phyloP scores from a whole-genome alignment of 2,888 invertebrate genomes.

The Bellardia pandia region DNA sequence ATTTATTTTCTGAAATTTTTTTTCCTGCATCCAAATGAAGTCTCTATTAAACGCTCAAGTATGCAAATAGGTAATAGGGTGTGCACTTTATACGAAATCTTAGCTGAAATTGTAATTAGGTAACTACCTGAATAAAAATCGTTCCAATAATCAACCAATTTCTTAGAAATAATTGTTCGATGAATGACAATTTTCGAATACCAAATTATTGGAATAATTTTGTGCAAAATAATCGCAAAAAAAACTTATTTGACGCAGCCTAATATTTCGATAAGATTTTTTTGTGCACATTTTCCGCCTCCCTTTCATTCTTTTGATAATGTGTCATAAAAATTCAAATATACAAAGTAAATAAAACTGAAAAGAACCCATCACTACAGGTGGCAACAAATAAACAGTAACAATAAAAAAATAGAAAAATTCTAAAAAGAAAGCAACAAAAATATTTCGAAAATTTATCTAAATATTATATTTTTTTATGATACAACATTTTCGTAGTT shows the following conservation, averaged over 20 bases:
- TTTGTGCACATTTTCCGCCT: neutral
- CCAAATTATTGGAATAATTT: too few relatives aligned
- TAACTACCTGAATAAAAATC: too few relatives aligned
- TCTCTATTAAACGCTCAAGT: neutral
- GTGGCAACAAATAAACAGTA: conserved; percentile 52
- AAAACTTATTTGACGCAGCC: too few relatives aligned
- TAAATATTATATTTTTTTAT: conserved; percentile 28
- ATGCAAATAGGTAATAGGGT: too few relatives aligned
- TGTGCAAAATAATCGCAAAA: too few relatives aligned
- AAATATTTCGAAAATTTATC: conserved; percentile 15
- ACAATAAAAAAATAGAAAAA: neutral
- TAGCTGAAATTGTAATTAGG: too few relatives aligned
- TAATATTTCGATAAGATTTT: neutral
- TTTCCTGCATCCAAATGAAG: neutral
- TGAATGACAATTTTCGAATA: too few relatives aligned
- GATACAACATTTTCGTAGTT: neutral
- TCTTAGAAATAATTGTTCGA: too few relatives aligned
- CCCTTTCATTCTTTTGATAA: neutral
- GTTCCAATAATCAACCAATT: too few relatives aligned
- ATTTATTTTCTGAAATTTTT: neutral
- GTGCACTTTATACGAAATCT: too few relatives aligned
- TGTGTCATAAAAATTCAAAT: conserved; percentile 55
- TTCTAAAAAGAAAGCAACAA: conserved; percentile 3
- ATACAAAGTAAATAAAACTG: neutral
- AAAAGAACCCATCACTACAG: conserved; percentile 34